Evolutionary conservation across 2,888 invertebrate genomes (phyloP).

Genomic region (Melangyna quadrimaculata): DNA sequence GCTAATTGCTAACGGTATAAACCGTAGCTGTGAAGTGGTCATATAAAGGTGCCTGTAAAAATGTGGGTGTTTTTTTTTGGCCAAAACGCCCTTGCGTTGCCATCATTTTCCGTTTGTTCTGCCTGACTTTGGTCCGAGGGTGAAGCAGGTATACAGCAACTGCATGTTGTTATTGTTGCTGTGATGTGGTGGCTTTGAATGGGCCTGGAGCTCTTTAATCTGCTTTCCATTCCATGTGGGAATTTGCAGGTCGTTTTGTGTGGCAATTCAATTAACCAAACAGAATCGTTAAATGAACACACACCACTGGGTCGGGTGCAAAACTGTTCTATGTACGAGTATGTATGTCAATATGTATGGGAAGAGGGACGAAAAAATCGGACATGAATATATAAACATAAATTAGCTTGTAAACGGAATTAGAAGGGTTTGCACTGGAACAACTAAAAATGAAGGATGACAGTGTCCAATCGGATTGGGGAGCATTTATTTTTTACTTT

Average conservation of each 20-base stretch:
- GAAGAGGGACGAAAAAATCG: not conserved
- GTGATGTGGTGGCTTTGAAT: conserved; percentile 5
- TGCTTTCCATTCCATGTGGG: conserved; percentile 74
- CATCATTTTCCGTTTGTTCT: not conserved
- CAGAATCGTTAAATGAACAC: conserved; percentile 59
- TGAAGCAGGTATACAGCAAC: not conserved
- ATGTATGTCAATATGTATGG: too few relatives aligned
- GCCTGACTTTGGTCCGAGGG: not conserved
- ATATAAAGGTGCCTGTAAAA: conserved; percentile 65
- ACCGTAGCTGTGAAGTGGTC: conserved; percentile 62
- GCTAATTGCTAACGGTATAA: conserved; percentile 67
- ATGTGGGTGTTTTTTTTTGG: conserved; percentile 17
- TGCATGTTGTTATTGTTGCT: conserved; percentile 28
- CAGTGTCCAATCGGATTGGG: not conserved
- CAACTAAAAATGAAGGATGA: not conserved
- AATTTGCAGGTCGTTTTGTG: conserved; percentile 66
- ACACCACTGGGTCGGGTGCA: not conserved
- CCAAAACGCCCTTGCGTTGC: not conserved
- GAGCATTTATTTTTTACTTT: not conserved
- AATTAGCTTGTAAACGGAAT: conserved; percentile 53
- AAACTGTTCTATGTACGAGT: not conserved
- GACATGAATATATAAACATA: conserved; percentile 34
- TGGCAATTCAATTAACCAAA: conserved; percentile 68
- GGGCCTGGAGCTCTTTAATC: conserved; percentile 74
- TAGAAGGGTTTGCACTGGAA: conserved; percentile 15